Base-by-base conservation (phyloP, 2,888 invertebrate species). In the Trissoscelio sp. region DNA sequence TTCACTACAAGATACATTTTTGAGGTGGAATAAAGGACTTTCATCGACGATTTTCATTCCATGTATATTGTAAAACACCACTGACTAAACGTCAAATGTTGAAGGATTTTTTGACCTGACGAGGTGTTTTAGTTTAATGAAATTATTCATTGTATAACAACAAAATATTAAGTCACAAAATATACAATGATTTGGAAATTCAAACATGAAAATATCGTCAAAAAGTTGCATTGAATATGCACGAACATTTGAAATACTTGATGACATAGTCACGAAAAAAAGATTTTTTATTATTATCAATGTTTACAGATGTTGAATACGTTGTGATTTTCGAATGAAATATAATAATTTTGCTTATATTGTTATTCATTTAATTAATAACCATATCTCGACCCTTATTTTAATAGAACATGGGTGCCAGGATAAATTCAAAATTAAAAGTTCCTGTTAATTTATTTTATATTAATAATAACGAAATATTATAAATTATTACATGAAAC, bases 271-370 rank as follows among this genome's bases (percentile, higher is more conserved):
- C 60, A 60, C n/a, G 48, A 51, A 34, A 48, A 60, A 60, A 44
- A 72, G 53, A 44, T 51, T 64, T 57, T 48, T 24, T 72, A 62
- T 57, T 39, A 53, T 55, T 51, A 20, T 67, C 72, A 60, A 46
- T 42, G 37, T 70, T 75, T 66, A 70, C 64, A 51, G 53, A 70
- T 77, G 42, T 73, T 78, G 53, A 64, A 73, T 51, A 67, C 67
- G 62, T 73, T 81, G 42, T 81, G 69, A 69, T 72, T 67, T 81
- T 81, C 48, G 42, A 69, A 69, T 70, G 46, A 46, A 77, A 67
- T 73, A 73, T 73, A 73, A 81, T 81, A 72, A 81, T 77, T 81
- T 77, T 81, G 51, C 72, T 73, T 77, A 62, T 11, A 48, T 18
- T 16, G 24, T 34, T 72, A 34, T 51, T 66, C 14, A 1, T 64